These are phyloP conservation scores for Cerastis leucographa DNA, from an alignment of 2,888 invertebrate genomes.

Conservation along the genomic window DNA sequence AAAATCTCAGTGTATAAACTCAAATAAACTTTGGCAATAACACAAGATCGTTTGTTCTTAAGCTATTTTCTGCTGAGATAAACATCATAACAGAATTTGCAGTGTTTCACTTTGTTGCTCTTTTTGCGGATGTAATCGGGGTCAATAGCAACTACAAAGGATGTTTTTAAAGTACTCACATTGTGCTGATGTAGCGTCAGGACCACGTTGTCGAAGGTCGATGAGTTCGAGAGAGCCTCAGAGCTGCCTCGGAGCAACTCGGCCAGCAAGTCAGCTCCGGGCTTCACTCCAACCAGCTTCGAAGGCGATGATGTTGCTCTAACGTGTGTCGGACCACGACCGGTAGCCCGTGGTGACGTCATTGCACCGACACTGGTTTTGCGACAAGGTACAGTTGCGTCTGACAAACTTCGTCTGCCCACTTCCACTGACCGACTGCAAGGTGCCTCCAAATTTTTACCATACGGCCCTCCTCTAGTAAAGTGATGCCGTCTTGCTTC, in stretches of 20 bases:
- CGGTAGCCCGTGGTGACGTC: conserved; percentile 79
- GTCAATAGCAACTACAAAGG: conserved; percentile 72
- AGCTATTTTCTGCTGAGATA: conserved; percentile 83
- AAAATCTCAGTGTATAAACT: conserved; percentile 78
- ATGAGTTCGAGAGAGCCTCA: conserved; percentile 93
- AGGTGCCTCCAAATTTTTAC: conserved; percentile 85
- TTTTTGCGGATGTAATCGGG: conserved; percentile 75
- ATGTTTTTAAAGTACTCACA: conserved; percentile 82
- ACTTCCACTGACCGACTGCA: conserved; percentile 90
- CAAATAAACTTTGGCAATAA: conserved; percentile 82
- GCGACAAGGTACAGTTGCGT: conserved; percentile 89
- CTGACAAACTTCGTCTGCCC: conserved; percentile 86
- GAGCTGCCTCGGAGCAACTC: conserved; percentile 95
- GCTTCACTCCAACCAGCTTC: conserved; percentile 92
- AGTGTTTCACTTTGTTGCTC: conserved; percentile 80
- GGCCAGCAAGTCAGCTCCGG: conserved; percentile 92
- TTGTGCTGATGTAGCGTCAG: conserved; percentile 88
- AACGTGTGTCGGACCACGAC: conserved; percentile 92
- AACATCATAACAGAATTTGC: conserved; percentile 82
- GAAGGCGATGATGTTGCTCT: conserved; percentile 95
- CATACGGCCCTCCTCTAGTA: conserved; percentile 93
- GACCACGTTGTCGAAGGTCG: conserved; percentile 88
- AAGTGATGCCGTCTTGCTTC: conserved; percentile 89
- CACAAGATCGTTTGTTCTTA: conserved; percentile 79
- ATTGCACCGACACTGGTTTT: conserved; percentile 92